Base-by-base conservation (phyloP, 1,140 invertebrate genomes). In the Heterodera carotae region DNA sequence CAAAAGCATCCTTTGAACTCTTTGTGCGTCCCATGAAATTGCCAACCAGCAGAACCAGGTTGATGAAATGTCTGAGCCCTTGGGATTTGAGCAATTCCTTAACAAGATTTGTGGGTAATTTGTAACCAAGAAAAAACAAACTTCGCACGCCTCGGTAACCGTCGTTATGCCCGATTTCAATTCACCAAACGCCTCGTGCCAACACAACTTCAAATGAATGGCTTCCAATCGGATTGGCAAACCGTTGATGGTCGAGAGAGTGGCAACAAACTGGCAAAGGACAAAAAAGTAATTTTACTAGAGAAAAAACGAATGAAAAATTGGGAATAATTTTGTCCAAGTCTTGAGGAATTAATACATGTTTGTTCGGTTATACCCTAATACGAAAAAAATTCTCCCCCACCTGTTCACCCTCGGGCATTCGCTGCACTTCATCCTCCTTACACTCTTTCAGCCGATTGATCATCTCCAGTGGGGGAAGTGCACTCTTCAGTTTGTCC, bases 1-100 rank as follows among this genome's bases (percentile, higher is more conserved):
- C 80, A 71, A 81, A 84, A 5, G 53, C 71, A 8, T 56, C 78
- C 64, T 75, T 82, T 33, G 68, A 78, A 25, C 22, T 73, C n/a
- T 81, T 80, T 69, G 67, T 85, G n/a, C 77, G 33, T 29, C 83
- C 78, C 78, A 81, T 81, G 36, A 78, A 81, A 70, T 81, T 81
- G 27, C 80, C 82, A 31, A 69, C 83, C 56, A 84, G 27, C 8
- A 81, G 68, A 39, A 81, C 82, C n/a, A 81, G 43, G 31, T 43
- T 68, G 48, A 82, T 71, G 67, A 81, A 81, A 36, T 60, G 27
- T n/a, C 34, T 53, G 22, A 81, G 56, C 1, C 80, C 80, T n/a
- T 73, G 33, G 22, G 80, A 81, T 81, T 74, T 81, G 18, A 67
- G 82, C 60, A 73, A 15, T 73, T 73, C 70, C 70, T 73, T 53